Evolutionary conservation across 2,888 invertebrate species (phyloP).

Genomic region (Periphyllus acericola): DNA sequence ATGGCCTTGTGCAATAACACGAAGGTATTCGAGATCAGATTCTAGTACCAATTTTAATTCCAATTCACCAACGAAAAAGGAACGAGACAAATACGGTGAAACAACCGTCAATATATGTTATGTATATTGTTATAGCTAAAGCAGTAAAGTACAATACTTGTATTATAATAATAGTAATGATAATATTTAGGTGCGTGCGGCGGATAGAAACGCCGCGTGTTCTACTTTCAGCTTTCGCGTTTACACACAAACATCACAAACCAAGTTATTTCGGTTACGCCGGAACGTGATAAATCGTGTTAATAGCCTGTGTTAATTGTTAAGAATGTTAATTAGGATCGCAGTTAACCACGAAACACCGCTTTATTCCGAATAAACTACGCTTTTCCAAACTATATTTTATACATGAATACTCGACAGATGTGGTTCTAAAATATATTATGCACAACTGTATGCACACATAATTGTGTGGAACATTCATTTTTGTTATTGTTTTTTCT

Average conservation of each 20-base stretch:
- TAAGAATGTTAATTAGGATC: slow-evolving; percentile 6
- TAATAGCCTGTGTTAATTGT: slow-evolving; percentile 5
- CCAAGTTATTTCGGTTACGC: slow-evolving; percentile 16
- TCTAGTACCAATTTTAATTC: background rate
- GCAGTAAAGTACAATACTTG: background rate
- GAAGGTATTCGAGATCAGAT: background rate
- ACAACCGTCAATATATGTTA: background rate
- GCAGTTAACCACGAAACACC: background rate
- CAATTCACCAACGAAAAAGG: background rate
- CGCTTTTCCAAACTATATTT: background rate
- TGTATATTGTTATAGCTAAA: background rate
- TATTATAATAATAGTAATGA: background rate
- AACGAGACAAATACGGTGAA: background rate
- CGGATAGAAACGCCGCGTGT: background rate
- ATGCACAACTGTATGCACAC: no score
- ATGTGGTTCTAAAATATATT: no score
- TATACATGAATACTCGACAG: background rate
- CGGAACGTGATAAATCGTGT: background rate
- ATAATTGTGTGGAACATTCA: background rate
- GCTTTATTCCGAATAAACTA: background rate
- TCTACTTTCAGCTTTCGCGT: slow-evolving; percentile 35
- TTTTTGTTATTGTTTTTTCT: background rate
- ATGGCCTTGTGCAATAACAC: no score
- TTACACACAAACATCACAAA: background rate
- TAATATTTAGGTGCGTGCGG: background rate